phyloP scores from a whole-genome alignment of 2,113 vertebrate genomes.

The Labeo rohita region DNA sequence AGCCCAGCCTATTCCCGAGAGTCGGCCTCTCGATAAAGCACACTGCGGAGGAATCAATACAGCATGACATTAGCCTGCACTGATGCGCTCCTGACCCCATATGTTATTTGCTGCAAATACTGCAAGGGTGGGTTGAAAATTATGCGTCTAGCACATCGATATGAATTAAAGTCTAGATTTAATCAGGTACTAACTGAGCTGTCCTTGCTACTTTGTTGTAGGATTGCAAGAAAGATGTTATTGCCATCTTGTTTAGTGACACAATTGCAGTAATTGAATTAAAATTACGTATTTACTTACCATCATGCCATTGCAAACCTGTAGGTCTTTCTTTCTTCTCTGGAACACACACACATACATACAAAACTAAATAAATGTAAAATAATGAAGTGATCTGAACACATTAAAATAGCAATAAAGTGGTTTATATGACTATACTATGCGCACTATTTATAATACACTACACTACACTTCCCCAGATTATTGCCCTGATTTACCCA shows the following conservation, averaged over 20 bases:
- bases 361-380: neutral
- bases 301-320: neutral
- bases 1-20: constrained; percentile 43
- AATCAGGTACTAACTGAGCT: constrained; percentile 36
- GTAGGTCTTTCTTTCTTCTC: neutral
- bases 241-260: constrained; percentile 13
- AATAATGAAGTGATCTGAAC: neutral
- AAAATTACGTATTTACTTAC: neutral
- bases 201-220: neutral
- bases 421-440: neutral
- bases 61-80: constrained; percentile 53
- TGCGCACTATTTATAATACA: neutral
- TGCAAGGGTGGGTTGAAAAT: constrained; percentile 37
- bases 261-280: neutral
- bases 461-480: neutral
- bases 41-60: constrained; percentile 53
- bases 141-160: constrained; percentile 26
- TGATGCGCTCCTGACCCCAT: constrained; percentile 41
- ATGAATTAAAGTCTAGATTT: constrained; percentile 34
- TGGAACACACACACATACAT: neutral
- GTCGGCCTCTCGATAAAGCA: constrained; percentile 43
- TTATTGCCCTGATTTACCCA: neutral
- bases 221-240: neutral
- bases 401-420: neutral
- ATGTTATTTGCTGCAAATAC: constrained; percentile 34